These are phyloP conservation scores for Hippocampus guttulatus DNA, from an alignment of 2,113 vertebrate species.

Conservation along the genomic window DNA sequence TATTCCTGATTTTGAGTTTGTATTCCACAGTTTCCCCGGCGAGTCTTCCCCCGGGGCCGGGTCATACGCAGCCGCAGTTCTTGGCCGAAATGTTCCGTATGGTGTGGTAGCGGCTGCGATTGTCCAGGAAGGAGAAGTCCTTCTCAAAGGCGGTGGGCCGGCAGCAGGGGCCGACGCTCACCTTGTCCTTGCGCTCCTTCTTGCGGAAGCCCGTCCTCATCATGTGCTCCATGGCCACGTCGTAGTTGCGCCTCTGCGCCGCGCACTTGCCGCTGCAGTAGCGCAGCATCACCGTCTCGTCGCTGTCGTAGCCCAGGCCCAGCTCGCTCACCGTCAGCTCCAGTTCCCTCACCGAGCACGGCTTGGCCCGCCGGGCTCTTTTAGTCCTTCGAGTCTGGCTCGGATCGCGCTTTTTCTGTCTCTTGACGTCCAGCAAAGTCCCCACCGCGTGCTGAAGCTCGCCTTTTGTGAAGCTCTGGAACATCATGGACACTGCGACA, in stretches of 20 bases:
- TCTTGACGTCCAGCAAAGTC: conserved; percentile 74
- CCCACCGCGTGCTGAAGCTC: conserved; percentile 82
- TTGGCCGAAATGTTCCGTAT: conserved; percentile 88
- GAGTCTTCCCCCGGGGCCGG: conserved; percentile 1
- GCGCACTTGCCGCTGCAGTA: conserved; percentile 92
- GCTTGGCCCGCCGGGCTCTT: conserved; percentile 74
- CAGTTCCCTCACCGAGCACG: conserved; percentile 76
- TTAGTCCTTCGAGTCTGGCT: conserved; percentile 74
- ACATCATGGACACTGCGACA: conserved; percentile 78
- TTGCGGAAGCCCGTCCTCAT: conserved; percentile 67
- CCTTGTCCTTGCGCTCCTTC: conserved; percentile 76
- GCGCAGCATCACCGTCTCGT: conserved; percentile 87
- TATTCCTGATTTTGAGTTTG: conserved; percentile 1
- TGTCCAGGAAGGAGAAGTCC: conserved; percentile 85
- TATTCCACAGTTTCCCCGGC: not conserved
- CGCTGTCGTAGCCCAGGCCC: conserved; percentile 86
- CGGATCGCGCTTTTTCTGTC: conserved; percentile 37
- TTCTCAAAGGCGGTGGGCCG: conserved; percentile 85
- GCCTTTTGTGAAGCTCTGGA: conserved; percentile 90
- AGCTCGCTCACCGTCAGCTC: conserved; percentile 88
- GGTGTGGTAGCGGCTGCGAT: conserved; percentile 81
- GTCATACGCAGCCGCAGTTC: conserved; percentile 90
- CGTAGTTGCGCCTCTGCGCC: conserved; percentile 79
- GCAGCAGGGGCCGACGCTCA: conserved; percentile 85
- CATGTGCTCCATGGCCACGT: conserved; percentile 84